Evolutionary conservation across 2,113 vertebrate genomes (phyloP).

Genomic region (Jacana jacana): DNA sequence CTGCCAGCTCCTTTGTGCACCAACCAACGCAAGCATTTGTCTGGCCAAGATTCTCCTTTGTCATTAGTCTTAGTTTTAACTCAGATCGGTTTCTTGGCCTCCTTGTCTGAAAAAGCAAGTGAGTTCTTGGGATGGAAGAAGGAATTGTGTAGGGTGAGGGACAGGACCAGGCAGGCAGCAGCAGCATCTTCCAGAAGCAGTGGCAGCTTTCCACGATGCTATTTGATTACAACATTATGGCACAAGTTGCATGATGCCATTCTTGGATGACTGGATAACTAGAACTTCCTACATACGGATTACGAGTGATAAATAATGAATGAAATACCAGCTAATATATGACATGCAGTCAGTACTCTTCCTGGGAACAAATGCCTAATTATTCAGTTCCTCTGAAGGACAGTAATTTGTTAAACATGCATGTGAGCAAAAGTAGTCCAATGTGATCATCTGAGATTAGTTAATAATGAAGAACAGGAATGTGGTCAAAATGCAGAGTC

Average conservation of each 20-base stretch:
- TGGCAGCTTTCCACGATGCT: neutral
- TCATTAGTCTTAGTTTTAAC: neutral
- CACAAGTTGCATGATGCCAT: neutral
- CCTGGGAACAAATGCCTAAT: neutral
- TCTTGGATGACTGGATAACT: neutral
- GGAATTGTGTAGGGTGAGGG: accelerated
- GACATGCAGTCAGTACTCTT: neutral
- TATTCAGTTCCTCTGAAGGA: neutral
- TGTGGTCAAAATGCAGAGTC: neutral
- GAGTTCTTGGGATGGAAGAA: neutral
- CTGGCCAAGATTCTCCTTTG: neutral
- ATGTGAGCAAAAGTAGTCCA: neutral
- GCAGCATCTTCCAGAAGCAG: neutral
- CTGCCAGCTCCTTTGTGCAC: neutral
- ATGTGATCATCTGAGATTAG: neutral
- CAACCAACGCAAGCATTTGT: neutral
- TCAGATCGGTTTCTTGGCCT: neutral
- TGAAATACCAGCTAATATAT: neutral
- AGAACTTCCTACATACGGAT: neutral
- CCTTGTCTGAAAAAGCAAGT: neutral
- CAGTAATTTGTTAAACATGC: neutral
- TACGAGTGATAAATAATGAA: conserved; percentile 3
- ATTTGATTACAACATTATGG: neutral
- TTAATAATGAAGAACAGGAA: neutral
- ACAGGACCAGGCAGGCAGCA: neutral